phyloP scores from a whole-genome alignment of 2,797 vertebrate genomes.

The Cossypha caffra region DNA sequence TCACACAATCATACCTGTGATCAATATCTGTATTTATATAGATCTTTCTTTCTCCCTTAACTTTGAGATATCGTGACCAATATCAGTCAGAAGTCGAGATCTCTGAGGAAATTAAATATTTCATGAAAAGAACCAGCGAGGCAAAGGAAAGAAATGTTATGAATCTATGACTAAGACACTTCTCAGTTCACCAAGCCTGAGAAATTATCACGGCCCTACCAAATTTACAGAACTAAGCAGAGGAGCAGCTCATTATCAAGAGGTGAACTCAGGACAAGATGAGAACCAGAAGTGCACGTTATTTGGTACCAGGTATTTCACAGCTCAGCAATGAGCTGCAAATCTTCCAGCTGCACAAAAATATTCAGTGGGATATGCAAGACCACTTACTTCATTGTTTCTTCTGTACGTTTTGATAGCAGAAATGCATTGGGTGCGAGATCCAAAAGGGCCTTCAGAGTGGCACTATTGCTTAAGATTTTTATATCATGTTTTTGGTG shows the following conservation, averaged over 20 bases:
- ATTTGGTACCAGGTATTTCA: not conserved
- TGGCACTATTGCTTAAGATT: not conserved
- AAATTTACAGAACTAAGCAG: not conserved
- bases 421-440: accelerated
- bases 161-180: not conserved
- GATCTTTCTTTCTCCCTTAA: not conserved
- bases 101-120: not conserved
- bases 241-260: not conserved
- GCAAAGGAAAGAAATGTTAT: not conserved
- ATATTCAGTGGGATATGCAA: not conserved
- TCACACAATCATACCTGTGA: not conserved
- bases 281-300: not conserved
- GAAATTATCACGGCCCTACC: accelerated
- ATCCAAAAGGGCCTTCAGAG: not conserved
- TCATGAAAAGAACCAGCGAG: not conserved
- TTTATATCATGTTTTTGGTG: not conserved
- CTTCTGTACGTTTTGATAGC: not conserved
- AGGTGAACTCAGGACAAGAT: not conserved
- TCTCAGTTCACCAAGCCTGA: not conserved
- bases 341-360: not conserved
- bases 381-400: not conserved
- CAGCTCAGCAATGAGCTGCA: not conserved
- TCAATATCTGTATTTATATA: not conserved
- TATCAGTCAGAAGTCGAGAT: not conserved
- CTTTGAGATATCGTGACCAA: not conserved